These are phyloP conservation scores for Rhinolophus sinicus DNA, from an alignment of 2,113 vertebrate genomes.

Conservation along the genomic window DNA sequence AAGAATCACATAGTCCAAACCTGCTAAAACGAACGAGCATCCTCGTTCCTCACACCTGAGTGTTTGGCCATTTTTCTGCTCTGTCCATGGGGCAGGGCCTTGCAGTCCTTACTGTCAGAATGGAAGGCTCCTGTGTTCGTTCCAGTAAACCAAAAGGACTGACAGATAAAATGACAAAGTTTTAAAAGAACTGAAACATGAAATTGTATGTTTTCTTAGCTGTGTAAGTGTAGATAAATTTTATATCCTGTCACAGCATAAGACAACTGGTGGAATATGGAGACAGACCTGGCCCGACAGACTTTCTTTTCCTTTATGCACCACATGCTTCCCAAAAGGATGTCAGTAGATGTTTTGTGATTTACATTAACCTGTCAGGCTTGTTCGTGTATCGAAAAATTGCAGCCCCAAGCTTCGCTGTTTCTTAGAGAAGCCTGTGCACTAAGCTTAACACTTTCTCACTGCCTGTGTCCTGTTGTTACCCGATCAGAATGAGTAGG, in stretches of 20 bases:
- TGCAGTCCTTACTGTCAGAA: neutral
- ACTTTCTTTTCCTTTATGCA: neutral
- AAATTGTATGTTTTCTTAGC: neutral
- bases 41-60: neutral
- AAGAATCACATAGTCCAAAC: neutral
- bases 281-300: too few species aligned
- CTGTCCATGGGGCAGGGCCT: too few species aligned
- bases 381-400: neutral
- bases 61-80: neutral
- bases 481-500: too few species aligned
- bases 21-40: too few species aligned
- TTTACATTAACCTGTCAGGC: neutral
- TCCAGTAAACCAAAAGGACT: neutral
- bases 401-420: neutral
- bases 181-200: neutral
- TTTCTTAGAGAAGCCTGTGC: neutral
- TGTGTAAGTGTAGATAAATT: neutral
- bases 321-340: neutral
- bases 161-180: neutral
- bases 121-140: neutral
- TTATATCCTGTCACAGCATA: neutral
- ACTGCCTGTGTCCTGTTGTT: neutral
- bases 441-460: neutral
- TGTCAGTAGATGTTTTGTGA: neutral
- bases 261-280: neutral